Evolutionary conservation across 2,888 invertebrate species (phyloP), one percentile per base, ranked within the genome.

Genomic region (Tuta absoluta): DNA sequence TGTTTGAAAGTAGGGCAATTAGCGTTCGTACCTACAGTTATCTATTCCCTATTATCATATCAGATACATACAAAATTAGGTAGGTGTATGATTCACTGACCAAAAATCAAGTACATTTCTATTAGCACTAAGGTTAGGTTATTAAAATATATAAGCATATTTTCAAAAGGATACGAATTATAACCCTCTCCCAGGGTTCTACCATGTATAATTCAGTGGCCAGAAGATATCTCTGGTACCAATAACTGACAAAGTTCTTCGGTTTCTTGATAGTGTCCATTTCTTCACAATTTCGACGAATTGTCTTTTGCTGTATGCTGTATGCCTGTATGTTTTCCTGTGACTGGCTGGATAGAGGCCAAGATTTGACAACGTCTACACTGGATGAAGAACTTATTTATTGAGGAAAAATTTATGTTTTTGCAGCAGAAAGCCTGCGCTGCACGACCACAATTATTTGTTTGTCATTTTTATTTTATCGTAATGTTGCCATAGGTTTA

Each of bases 201-300:
- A 94, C 94, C 92, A 94, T 94, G 73, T 94, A 94, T 23, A 94
- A 75, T 72, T 94, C 94, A 0, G 94, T 94, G 1, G 92, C 93
- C 67, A 94, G 76, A 61, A 90, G 84, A 71, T 94, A 94, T 67
- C 94, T 86, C 51, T 93, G 82, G 72, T 94, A 94, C 93, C 94
- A 94, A 68, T 92, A 92, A 48, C 81, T 86, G 37, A 94, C 56
- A 68, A 93, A 92, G 49, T 92, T 79, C 67, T 80, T 78, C 5
- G 92, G 68, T 70, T 80, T 90, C 73, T 86, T 85, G 0, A 90
- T 3, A 12, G 75, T 37, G 57, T 82, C 80, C 81, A 82, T 81
- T 33, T 33, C 33, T 56, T 56, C 17, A 17, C 23, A 1, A 14
- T 14, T 53, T 12, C 23, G 23, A 12, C 14, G 23, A 23, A 10